Base-by-base conservation (phyloP, 2,113 vertebrate species). In the Pontoporia blainvillei region DNA sequence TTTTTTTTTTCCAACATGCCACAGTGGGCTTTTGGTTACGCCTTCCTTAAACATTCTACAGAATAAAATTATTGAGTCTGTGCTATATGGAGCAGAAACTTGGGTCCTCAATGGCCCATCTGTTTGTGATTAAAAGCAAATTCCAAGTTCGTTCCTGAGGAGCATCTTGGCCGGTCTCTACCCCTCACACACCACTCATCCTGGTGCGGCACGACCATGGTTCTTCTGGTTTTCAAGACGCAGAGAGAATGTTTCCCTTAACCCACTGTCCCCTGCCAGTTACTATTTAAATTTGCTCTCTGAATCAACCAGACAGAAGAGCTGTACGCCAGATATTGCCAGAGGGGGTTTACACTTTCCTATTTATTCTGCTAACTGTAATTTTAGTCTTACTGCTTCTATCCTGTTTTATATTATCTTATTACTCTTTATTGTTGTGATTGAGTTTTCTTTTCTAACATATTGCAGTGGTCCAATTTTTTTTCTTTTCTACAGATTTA, bases 1-100 rank as follows among this genome's bases (percentile, higher is more conserved):
- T n/a, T 20, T 31, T 57, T 54, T 57, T n/a, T 41, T 49, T 41
- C 41, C 31, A 86, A 52, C 59, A 20, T 62, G 78, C 57, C 25
- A 31, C 62, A 3, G 8, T 41, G n/a, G 52, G 21, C 44, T 82
- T 95, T 71, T 25, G 34, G 25, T 97, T 39, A 75, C 31, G 61
- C n/a, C 5, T 72, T 85, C 64, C 59, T 91, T 76, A 81, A 88
- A 94, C 39, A 66, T 91, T 87, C 66, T 76, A 64, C 2, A 5
- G 75, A 72, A 72, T 84, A 49, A 93, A 96, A 82, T 79, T 27
- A 66, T 59, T 34, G 86, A 87, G 52, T 79, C 75, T 88, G 25
- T 57, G n/a, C 23, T 62, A 21, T 17, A 44, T 75, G 64, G 72
- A 88, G 91, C 31, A 76, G 31, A 96, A 81, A 54, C 36, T 31